phyloP scores from a whole-genome alignment of 64 coral and sea anemone genomes.

The Pocillopora verrucosa region DNA sequence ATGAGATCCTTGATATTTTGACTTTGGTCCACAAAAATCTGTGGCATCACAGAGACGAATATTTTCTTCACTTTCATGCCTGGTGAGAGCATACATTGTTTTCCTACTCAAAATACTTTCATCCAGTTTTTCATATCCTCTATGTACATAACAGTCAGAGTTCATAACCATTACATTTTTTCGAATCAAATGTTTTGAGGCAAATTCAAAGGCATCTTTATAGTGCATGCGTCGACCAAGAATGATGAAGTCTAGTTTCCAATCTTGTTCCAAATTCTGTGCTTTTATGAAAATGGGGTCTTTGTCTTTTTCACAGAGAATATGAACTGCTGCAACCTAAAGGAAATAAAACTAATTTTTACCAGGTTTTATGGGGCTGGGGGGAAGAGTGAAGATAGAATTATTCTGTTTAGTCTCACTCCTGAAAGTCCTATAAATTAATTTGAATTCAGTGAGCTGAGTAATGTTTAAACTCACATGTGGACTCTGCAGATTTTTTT shows the following conservation, averaged over 20 bases:
- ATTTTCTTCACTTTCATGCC: conserved; percentile 62
- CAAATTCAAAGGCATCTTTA: conserved; percentile 78
- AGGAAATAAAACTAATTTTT: neutral
- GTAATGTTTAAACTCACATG: conserved; percentile 42
- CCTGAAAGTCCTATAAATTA: neutral
- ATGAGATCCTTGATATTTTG: conserved; percentile 93
- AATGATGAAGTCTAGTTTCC: conserved; percentile 48
- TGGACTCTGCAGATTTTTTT: conserved; percentile 59
- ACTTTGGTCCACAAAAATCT: conserved; percentile 76
- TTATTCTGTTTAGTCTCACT: neutral
- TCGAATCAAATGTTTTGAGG: conserved; percentile 46
- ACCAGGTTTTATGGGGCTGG: neutral
- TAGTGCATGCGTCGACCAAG: conserved; percentile 71
- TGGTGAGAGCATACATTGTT: conserved; percentile 85
- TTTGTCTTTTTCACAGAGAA: conserved; percentile 60
- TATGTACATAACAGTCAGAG: conserved; percentile 82
- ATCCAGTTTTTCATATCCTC: conserved; percentile 78
- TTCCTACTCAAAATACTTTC: conserved; percentile 27
- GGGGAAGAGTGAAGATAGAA: too few relatives aligned
- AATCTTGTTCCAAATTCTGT: conserved; percentile 3
- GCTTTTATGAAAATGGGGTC: conserved; percentile 54
- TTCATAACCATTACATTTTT: conserved; percentile 84
- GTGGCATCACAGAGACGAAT: conserved; percentile 43
- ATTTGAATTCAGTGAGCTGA: neutral
- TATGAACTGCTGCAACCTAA: conserved; percentile 75